Conservation (phyloP, 2,888 invertebrate species). For the Hirtodrosophila cameraria region DNA sequence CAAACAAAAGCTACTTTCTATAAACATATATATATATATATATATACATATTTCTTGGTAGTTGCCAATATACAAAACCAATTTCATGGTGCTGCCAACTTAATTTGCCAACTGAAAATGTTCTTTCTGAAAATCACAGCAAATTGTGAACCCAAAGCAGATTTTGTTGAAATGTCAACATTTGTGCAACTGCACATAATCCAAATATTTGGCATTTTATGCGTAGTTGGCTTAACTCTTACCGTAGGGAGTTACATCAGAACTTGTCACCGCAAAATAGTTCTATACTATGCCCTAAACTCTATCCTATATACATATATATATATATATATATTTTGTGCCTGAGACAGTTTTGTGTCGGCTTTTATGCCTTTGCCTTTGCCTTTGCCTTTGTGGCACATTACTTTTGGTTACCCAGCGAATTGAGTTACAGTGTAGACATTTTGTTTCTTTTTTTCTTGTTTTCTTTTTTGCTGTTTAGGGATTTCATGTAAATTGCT, state of each 20-base stretch:
- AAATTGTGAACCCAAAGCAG: constrained; percentile 22
- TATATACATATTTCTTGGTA: background rate
- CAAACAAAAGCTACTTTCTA: constrained; percentile 52
- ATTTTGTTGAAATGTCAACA: constrained; percentile 52
- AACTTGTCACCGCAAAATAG: constrained; percentile 69
- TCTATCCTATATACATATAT: constrained; percentile 56
- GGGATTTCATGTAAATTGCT: constrained; percentile 59
- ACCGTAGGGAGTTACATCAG: constrained; percentile 56
- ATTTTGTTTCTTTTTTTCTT: constrained; percentile 34
- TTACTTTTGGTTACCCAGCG: constrained; percentile 50
- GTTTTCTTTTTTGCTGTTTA: constrained; percentile 27
- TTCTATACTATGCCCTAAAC: constrained; percentile 44
- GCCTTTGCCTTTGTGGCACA: constrained; percentile 49
- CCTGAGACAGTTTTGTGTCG: constrained; percentile 48
- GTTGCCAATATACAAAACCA: constrained; percentile 31
- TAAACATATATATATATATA: too few relatives aligned
- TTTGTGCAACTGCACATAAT: constrained; percentile 63
- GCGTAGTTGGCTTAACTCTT: constrained; percentile 33
- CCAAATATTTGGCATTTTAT: constrained; percentile 63
- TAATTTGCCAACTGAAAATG: constrained; percentile 45
- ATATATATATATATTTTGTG: constrained; percentile 39
- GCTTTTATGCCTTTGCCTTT: constrained; percentile 40
- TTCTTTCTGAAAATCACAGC: constrained; percentile 9
- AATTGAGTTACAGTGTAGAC: constrained; percentile 74
- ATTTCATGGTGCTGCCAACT: constrained; percentile 49